Conservation (phyloP, 2,113 vertebrate species). For the Laticauda colubrina region DNA sequence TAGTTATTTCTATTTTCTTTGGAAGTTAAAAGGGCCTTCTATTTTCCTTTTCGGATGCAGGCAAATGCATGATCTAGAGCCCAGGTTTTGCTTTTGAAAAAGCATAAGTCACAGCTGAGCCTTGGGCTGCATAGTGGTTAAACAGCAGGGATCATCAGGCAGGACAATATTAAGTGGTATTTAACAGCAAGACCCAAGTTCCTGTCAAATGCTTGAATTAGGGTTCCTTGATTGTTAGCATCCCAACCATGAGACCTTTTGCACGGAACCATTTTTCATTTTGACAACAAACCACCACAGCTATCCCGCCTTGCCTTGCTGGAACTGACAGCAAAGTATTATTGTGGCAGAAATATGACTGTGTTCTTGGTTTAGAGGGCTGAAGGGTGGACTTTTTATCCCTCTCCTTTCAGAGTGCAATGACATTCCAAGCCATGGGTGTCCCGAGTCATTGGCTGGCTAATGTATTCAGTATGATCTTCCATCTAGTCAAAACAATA, state of each 20-base stretch:
- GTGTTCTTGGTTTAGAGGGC: slow-evolving; percentile 45
- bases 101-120: slow-evolving; percentile 61
- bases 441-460: slow-evolving; percentile 71
- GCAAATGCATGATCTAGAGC: slow-evolving; percentile 68
- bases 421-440: slow-evolving; percentile 76
- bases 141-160: slow-evolving; percentile 78
- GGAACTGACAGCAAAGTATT: slow-evolving; percentile 76
- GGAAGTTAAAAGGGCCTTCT: slow-evolving; percentile 40
- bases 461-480: slow-evolving; percentile 75
- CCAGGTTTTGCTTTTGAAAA: slow-evolving; percentile 59
- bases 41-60: slow-evolving; percentile 30
- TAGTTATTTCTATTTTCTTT: slow-evolving; percentile 60
- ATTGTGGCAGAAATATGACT: slow-evolving; percentile 80
- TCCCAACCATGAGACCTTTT: slow-evolving; percentile 77
- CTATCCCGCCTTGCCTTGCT: slow-evolving; percentile 67
- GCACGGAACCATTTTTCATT: slow-evolving; percentile 82
- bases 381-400: slow-evolving; percentile 64
- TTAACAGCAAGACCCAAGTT: slow-evolving; percentile 80
- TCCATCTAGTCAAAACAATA: slow-evolving; percentile 78
- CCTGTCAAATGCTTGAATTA: slow-evolving; percentile 81
- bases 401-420: slow-evolving; percentile 58
- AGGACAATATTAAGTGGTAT: slow-evolving; percentile 81
- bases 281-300: slow-evolving; percentile 77
- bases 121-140: slow-evolving; percentile 64
- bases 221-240: slow-evolving; percentile 74